Evolutionary conservation across 2,113 vertebrate species (phyloP), one percentile per base, ranked within the genome.

Genomic region (Cryptoleucopteryx plumbea): DNA sequence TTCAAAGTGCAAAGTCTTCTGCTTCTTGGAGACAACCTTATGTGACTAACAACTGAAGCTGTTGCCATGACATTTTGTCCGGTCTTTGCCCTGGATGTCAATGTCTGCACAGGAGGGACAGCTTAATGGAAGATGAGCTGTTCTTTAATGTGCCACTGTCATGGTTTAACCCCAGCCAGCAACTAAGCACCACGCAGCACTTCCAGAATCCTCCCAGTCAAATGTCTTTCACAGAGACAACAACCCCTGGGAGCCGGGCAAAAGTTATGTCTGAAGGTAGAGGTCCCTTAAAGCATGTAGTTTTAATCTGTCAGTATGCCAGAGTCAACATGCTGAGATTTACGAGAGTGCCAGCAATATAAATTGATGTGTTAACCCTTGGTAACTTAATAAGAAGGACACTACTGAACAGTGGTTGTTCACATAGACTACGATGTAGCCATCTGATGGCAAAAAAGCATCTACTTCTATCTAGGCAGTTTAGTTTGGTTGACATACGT

Each of bases 161-260:
- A 6, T 53, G 52, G 52, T 53, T 53, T 53, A 53, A 53, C 52
- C 52, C 16, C 26, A 53, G 52, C 26, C 52, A 53, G 52, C 26
- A 53, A 17, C 52, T 53, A 29, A 53, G 27, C 52, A 53, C 16
- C 26, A 53, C 5, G 3, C 25, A 56, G 75, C 59, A 16, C 29
- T 86, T 79, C 25, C 73, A 86, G 72, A 81, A 52, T 7, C 32
- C 59, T 79, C 26, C 72, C 74, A 45, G 1, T 15, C 45, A 29
- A 45, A 19, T 17, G 2, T 32, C 58, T 65, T 45, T 31, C 27
- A 7, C 31, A 61, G 48, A 26, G 25, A 9, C 48, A 3, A 0
- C 6, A 40, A 7, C 31, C n/a, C 9, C 27, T 4, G 2, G 45
- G 68, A 84, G 55, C 0, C 0, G 19, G 63, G n/a, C 48, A 36